Percentiles rank a stretch among this genome's conserved stretches.
phyloP scores from a whole-genome alignment of 2,113 vertebrate genomes.

The Phoenicopterus ruber region DNA sequence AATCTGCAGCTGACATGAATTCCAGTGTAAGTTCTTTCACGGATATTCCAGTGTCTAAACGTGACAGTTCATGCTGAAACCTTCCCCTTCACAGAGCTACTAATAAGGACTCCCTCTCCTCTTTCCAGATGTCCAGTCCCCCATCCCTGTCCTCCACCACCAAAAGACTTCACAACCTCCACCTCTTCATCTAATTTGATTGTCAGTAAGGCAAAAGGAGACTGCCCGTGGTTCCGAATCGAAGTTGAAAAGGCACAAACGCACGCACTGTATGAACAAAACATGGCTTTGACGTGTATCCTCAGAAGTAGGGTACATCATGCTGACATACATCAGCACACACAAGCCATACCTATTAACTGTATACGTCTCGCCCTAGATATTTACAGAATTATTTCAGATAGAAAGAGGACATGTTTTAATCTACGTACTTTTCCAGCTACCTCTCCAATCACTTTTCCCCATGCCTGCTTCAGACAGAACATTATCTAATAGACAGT shows the following conservation, averaged over 20 bases:
- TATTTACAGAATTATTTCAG: neutral
- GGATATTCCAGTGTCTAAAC: neutral
- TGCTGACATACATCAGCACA: neutral
- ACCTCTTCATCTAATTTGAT: neutral
- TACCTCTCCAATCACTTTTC: neutral
- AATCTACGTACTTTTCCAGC: neutral
- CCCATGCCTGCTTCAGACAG: neutral
- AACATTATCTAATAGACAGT: neutral
- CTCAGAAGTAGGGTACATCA: neutral
- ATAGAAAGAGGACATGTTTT: neutral
- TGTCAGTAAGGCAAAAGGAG: neutral
- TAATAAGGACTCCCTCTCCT: neutral
- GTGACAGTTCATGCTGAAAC: neutral
- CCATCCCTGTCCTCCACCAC: neutral
- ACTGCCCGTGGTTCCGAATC: neutral
- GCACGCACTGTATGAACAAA: neutral
- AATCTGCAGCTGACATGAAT: neutral
- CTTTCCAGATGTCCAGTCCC: neutral
- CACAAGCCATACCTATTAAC: neutral
- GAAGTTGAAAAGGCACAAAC: neutral
- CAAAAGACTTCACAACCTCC: neutral
- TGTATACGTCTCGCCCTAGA: neutral
- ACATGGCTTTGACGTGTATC: rapidly evolving
- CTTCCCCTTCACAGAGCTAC: neutral
- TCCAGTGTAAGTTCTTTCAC: neutral